phyloP scores from a whole-genome alignment of 64 coral and sea anemone genomes.

The Porites lutea region DNA sequence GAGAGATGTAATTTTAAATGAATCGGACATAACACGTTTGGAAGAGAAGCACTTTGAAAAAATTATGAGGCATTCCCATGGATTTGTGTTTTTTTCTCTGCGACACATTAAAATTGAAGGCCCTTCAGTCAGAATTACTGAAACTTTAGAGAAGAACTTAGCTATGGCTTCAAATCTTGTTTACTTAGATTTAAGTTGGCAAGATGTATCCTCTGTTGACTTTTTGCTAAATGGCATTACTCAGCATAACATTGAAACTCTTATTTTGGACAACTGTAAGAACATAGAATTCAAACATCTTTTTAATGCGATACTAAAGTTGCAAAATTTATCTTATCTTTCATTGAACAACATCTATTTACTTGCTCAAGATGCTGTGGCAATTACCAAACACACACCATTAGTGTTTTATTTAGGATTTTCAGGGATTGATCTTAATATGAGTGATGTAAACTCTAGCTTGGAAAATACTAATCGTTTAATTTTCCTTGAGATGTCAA shows the following conservation, averaged over 20 bases:
- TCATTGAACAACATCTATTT: slow-evolving; percentile 59
- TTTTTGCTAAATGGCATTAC: slow-evolving; percentile 66
- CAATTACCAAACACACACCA: slow-evolving; percentile 33
- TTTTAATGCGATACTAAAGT: slow-evolving; percentile 37
- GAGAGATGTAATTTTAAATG: slow-evolving; percentile 71
- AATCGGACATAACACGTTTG: slow-evolving; percentile 74
- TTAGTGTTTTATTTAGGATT: slow-evolving; percentile 51
- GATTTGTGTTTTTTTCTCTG: slow-evolving; percentile 50
- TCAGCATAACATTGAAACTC: slow-evolving; percentile 69
- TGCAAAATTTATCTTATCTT: slow-evolving; percentile 59
- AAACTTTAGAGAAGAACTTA: slow-evolving; percentile 33
- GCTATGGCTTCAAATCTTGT: slow-evolving; percentile 51
- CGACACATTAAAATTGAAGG: slow-evolving; percentile 1
- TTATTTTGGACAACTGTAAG: slow-evolving; percentile 67
- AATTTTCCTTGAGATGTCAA: slow-evolving; percentile 53
- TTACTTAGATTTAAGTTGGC: slow-evolving; percentile 67
- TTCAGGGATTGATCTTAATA: slow-evolving; percentile 45
- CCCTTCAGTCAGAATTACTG: slow-evolving; percentile 27
- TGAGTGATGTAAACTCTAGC: slow-evolving; percentile 36
- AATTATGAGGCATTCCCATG: slow-evolving; percentile 69
- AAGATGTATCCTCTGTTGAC: slow-evolving; percentile 57
- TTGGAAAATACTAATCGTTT: slow-evolving; percentile 62
- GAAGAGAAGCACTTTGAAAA: slow-evolving; percentile 72
- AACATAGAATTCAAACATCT: slow-evolving; percentile 46
- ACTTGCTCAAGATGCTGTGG: slow-evolving; percentile 54